A percentile compares a stretch with the other conserved stretches of the same genome.
These are phyloP conservation scores for Pachycephus smyrnensis DNA, from an alignment of 2,888 invertebrate genomes.

Conservation along the genomic window DNA sequence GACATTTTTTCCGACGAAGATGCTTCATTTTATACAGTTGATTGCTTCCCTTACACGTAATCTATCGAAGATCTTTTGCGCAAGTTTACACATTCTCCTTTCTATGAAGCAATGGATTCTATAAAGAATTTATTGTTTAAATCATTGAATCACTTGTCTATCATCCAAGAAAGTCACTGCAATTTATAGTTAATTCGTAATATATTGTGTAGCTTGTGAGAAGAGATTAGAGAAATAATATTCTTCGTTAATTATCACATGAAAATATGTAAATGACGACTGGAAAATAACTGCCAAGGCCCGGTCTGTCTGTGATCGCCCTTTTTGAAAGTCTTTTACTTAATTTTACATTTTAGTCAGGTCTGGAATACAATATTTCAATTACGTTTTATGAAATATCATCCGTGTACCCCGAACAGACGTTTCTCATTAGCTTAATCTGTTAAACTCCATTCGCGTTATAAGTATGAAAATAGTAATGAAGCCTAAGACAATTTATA, in stretches of 20 bases:
- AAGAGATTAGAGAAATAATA: not conserved
- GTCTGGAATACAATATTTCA: not conserved
- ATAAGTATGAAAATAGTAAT: not conserved
- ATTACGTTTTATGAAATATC: not conserved
- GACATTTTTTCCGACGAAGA: not conserved
- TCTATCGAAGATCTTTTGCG: not conserved
- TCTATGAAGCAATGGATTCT: not conserved
- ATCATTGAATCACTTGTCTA: not conserved
- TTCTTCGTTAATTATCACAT: not conserved
- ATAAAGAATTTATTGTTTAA: not conserved
- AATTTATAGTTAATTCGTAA: not conserved
- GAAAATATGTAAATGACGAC: not conserved
- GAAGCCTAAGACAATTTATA: not conserved
- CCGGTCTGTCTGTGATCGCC: not conserved
- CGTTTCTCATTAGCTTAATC: not conserved
- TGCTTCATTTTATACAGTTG: not conserved
- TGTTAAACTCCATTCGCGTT: not conserved
- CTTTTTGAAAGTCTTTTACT: conserved; percentile 1
- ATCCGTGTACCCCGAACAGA: not conserved
- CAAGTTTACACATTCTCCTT: not conserved
- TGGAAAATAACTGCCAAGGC: not conserved
- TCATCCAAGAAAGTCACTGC: not conserved
- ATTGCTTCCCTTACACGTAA: not conserved
- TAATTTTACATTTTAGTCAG: not conserved
- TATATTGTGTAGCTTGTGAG: not conserved